Evolutionary conservation across 2,888 invertebrate species (phyloP).

Genomic region (Stratiomys singularior): DNA sequence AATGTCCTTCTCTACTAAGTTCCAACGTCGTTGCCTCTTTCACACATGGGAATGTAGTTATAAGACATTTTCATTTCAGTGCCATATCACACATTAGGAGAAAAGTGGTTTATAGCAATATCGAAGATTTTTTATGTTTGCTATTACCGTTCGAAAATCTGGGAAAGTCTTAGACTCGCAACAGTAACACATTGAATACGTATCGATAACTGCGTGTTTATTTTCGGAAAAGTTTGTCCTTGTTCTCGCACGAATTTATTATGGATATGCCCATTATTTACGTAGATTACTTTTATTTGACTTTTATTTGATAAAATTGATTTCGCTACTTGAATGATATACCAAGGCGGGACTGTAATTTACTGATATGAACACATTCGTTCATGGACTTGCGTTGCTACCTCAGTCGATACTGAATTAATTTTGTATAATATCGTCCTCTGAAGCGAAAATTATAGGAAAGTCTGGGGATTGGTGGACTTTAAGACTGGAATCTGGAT

Average conservation of each 20-base stretch:
- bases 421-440: too few relatives aligned
- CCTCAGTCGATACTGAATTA: too few relatives aligned
- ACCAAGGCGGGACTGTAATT: not conserved
- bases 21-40: constrained; percentile 40
- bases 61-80: constrained; percentile 50
- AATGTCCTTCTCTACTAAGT: not conserved
- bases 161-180: not conserved
- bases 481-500: too few relatives aligned
- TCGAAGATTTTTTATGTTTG: constrained; percentile 32
- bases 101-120: constrained; percentile 40
- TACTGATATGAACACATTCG: not conserved
- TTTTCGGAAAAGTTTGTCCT: constrained; percentile 45
- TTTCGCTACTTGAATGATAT: constrained; percentile 37
- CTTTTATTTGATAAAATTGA: constrained; percentile 53
- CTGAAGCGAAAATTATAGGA: too few relatives aligned
- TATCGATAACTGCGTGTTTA: constrained; percentile 16
- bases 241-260: constrained; percentile 39
- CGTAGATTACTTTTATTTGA: constrained; percentile 52
- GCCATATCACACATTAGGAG: constrained; percentile 49
- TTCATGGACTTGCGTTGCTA: too few relatives aligned
- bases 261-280: constrained; percentile 51
- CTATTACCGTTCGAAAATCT: constrained; percentile 29
- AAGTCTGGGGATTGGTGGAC: too few relatives aligned
- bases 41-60: constrained; percentile 26
- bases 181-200: constrained; percentile 11